Evolutionary conservation across 2,888 invertebrate species (phyloP), one percentile per base, ranked within the genome.

Genomic region (Lasioglossum malachurum): DNA sequence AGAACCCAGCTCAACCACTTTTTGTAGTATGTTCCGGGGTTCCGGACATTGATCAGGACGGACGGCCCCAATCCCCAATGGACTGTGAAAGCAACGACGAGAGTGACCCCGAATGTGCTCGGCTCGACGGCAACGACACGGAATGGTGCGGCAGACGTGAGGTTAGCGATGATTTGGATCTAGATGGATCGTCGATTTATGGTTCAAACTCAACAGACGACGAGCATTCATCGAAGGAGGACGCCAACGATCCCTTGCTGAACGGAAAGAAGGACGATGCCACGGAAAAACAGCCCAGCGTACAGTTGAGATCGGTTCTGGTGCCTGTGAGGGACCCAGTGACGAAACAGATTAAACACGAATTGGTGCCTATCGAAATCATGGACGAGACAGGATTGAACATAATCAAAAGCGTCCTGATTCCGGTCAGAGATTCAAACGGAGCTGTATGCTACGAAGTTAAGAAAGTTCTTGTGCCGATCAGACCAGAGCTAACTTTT

Each of bases 391-490:
- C 84, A 4, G 84, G 84, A 5, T 49, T 71, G 49, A 78, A 84
- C 46, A 64, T 84, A 49, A 84, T 84, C 41, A 84, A 84, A 49
- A 84, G 84, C 14, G 69, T 84, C 0, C n/a, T 84, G 46, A 41
- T 84, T 12, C 84, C 84, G 0, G 10, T 60, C 14, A 5, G 75
- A 1, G 84, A 57, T 1, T 41, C 31, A 0, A 49, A 84, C 8
- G 84, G 84, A 0, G 53, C 27, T 1, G 31, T 60, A 1, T 69
- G 78, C n/a, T 84, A 84, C 27, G 84, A 84, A 8, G 53, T 84
- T 1, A 84, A 71, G 35, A 75, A 57, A n/a, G 74, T 84, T 0
- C 1, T 46, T 0, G 84, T 84, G 3, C 84, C 84, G n/a, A 78
- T 84, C 10, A 57, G 27, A 4, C 46, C 57, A 2, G 31, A 69